A percentile compares a stretch with the other conserved stretches of the same genome.
Evolutionary conservation across 2,888 invertebrate species (phyloP).

Genomic region (Nemotelus pantherinus): DNA sequence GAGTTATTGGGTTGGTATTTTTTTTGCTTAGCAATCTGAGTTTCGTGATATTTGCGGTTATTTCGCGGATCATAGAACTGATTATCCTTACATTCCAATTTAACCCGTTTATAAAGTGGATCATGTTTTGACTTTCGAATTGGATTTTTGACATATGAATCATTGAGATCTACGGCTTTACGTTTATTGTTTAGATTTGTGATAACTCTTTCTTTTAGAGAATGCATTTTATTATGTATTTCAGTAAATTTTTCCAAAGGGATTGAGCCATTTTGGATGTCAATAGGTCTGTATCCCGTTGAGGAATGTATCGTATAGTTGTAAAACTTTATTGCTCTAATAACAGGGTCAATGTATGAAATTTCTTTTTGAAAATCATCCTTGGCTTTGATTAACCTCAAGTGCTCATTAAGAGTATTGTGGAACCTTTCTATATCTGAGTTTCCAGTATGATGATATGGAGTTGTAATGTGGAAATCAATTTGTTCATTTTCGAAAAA

Average conservation of each 20-base stretch:
- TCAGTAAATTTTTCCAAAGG: background rate
- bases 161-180: background rate
- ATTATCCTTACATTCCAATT: background rate
- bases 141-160: background rate
- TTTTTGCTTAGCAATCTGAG: background rate
- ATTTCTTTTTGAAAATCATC: background rate
- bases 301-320: constrained; percentile 14
- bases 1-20: background rate
- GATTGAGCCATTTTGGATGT: background rate
- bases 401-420: constrained; percentile 16
- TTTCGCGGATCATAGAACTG: background rate
- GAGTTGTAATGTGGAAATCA: background rate
- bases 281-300: background rate
- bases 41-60: background rate
- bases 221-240: constrained; percentile 1
- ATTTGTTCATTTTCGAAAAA: constrained; percentile 8
- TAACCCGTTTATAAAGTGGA: background rate
- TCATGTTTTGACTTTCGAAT: background rate
- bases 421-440: constrained; percentile 25
- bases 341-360: constrained; percentile 2
- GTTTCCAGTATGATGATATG: constrained; percentile 8
- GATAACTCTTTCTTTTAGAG: background rate
- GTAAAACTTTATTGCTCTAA: background rate
- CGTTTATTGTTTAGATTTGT: background rate
- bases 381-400: background rate